Evolutionary conservation across 2,888 invertebrate species (phyloP), one percentile per base, ranked within the genome.

Genomic region (Lochmaea crataegi): DNA sequence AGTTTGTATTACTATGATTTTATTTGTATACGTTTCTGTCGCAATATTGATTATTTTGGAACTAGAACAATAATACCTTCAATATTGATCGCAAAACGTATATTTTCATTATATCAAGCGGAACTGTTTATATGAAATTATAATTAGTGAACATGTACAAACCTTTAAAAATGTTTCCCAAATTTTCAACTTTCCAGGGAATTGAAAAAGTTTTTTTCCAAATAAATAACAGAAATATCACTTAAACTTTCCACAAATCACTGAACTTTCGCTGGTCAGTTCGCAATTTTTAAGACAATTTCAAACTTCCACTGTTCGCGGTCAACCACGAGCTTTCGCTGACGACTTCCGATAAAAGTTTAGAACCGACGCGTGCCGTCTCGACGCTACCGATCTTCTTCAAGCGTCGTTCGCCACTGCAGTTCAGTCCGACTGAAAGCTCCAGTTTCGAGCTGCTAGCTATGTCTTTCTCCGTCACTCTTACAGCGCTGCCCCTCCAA

Each of bases 401-500:
- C 42, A 16, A 64, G 64, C 64, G 69, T 64, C 57, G 64, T 51
- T 70, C 45, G 64, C 64, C 57, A 70, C 69, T 70, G 69, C 64
- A 63, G 61, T 58, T 58, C 32, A 32, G 26, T 61, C 26, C 61
- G 5, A 53, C 56, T 18, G 48, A 64, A 70, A 70, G 69, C 69
- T 57, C 61, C 41, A 11, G 16, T 51, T 56, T 63, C 53, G 56
- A 42, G 56, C 65, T 42, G 16, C 7, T 53, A 18, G 51, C 12
- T 42, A 16, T 41, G 41, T 18, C 41, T 61, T 41, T 61, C 61
- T 61, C 61, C 16, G 38, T 61, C 38, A 41, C 61, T 61, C 41
- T 38, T 41, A 61, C 61, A 38, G 61, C 66, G 61, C 67, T 68
- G 67, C 72, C 75, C 75, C 72, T 72, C 72, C 75, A 71, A 56